Conservation (phyloP, 2,888 invertebrate species). For the Dryocosmus kuriphilus region DNA sequence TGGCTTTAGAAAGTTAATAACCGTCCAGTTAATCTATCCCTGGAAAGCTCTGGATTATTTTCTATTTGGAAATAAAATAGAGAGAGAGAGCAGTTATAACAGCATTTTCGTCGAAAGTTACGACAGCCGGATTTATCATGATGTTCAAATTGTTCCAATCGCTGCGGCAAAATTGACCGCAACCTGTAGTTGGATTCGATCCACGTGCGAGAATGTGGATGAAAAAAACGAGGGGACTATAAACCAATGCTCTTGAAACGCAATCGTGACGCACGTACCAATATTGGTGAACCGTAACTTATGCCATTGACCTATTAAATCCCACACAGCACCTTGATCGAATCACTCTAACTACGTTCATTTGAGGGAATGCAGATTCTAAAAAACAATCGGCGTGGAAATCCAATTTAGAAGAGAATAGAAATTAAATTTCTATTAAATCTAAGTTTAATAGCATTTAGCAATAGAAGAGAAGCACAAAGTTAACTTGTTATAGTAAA, state of each 20-base stretch:
- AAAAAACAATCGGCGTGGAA: background rate
- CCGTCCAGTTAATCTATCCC: background rate
- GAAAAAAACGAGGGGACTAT: constrained; percentile 50
- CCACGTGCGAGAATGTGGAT: constrained; percentile 54
- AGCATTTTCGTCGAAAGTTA: constrained; percentile 48
- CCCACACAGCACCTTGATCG: constrained; percentile 2
- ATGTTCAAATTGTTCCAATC: constrained; percentile 50
- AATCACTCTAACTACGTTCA: background rate
- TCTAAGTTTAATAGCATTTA: background rate
- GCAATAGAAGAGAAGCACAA: background rate
- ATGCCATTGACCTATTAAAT: constrained; percentile 23
- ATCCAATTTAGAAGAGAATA: background rate
- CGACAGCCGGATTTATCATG: constrained; percentile 54
- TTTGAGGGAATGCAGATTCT: background rate
- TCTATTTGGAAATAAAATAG: constrained; percentile 38
- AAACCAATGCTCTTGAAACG: constrained; percentile 54
- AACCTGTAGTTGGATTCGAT: constrained; percentile 56
- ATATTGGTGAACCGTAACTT: constrained; percentile 30
- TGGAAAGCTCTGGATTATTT: constrained; percentile 21
- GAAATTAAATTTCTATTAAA: too few relatives aligned
- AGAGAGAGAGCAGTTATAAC: constrained; percentile 50
- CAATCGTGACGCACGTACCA: constrained; percentile 56
- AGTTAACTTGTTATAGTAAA: background rate
- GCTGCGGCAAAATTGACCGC: constrained; percentile 56
- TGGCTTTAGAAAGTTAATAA: constrained; percentile 46